Conservation (phyloP, 2,113 vertebrate species). For the Jacana jacana region DNA sequence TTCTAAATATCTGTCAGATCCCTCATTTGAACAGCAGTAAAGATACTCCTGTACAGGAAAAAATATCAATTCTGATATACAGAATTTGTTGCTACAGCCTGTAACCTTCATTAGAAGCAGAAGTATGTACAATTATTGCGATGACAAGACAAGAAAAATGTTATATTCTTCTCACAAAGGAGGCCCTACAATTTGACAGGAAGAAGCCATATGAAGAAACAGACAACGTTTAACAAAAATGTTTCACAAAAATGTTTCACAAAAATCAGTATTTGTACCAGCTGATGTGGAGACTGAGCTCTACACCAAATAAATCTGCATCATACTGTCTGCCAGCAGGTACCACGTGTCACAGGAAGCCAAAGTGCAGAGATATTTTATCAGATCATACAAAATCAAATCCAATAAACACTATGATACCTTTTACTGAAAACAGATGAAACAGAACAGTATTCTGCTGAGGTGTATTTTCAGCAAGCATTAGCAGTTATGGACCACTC, state of each 20-base stretch:
- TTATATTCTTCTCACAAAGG: neutral
- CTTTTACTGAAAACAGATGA: neutral
- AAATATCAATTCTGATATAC: neutral
- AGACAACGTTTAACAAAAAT: neutral
- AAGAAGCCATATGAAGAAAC: neutral
- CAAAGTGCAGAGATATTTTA: neutral
- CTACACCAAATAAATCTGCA: neutral
- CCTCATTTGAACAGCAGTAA: neutral
- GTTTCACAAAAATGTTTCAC: neutral
- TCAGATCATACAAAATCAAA: neutral
- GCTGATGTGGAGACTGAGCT: neutral
- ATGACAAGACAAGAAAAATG: neutral
- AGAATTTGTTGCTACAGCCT: neutral
- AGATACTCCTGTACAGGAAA: neutral
- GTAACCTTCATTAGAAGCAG: neutral
- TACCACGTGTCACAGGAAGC: neutral
- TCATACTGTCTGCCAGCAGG: neutral
- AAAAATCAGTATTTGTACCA: neutral
- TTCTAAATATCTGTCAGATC: neutral
- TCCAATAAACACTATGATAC: neutral
- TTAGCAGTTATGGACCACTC: neutral
- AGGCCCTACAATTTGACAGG: accelerated
- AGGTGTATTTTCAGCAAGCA: neutral
- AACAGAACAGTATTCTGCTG: neutral
- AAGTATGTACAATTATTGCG: neutral